phyloP scores from a whole-genome alignment of 1,140 invertebrate species.

The Hycleus cichorii region DNA sequence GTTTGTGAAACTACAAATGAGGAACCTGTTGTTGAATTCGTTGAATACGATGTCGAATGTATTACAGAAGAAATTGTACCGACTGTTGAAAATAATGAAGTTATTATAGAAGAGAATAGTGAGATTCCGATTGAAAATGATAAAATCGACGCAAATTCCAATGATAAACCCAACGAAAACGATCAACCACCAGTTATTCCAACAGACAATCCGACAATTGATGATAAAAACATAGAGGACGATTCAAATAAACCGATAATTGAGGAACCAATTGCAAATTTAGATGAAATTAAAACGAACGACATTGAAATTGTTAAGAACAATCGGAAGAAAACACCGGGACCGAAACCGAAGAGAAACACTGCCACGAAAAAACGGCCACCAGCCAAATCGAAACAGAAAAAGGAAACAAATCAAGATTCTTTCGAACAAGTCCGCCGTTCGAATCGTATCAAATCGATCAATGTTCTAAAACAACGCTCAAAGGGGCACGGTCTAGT shows the following conservation, averaged over 20 bases:
- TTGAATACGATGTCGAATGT: constrained; percentile 13
- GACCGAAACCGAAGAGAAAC: constrained; percentile 6
- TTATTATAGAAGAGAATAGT: background rate
- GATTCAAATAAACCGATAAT: constrained; percentile 6
- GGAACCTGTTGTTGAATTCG: constrained; percentile 14
- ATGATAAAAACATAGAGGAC: constrained; percentile 9
- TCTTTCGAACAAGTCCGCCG: constrained; percentile 40
- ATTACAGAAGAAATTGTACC: constrained; percentile 16
- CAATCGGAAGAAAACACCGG: constrained; percentile 5
- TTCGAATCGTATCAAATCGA: constrained; percentile 53
- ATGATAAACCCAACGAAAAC: no score
- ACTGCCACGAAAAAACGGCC: constrained; percentile 7
- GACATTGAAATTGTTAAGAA: constrained; percentile 5
- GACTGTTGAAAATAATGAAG: background rate
- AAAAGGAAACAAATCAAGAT: constrained; percentile 6
- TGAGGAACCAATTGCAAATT: background rate
- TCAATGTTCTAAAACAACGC: constrained; percentile 49
- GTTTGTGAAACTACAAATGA: constrained; percentile 4
- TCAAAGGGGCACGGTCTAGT: constrained; percentile 51
- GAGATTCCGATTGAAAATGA: background rate
- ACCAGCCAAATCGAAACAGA: constrained; percentile 3
- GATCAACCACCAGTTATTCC: no score
- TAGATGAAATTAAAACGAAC: constrained; percentile 2
- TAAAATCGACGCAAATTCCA: constrained; percentile 12
- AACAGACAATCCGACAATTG: no score